phyloP scores from a whole-genome alignment of 2,888 invertebrate species.

The Clistopyga incitator region DNA sequence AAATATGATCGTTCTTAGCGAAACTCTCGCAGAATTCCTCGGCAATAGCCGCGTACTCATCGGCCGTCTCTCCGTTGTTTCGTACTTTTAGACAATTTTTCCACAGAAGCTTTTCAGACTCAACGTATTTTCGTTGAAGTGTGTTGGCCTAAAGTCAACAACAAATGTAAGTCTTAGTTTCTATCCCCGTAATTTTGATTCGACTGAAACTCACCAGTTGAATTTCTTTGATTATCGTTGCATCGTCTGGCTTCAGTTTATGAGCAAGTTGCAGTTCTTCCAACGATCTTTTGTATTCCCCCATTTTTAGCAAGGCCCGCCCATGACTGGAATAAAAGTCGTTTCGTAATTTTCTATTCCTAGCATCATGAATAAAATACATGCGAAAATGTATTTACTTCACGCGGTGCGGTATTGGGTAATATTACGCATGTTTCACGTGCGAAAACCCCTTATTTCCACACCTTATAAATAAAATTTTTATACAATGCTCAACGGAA shows the following conservation, averaged over 20 bases:
- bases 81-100: constrained; percentile 78
- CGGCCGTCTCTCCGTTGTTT: constrained; percentile 33
- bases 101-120: constrained; percentile 82
- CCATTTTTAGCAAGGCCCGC: constrained; percentile 88
- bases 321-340: constrained; percentile 87
- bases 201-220: constrained; percentile 79
- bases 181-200: not conserved
- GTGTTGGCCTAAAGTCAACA: constrained; percentile 72
- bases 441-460: no score
- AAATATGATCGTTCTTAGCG: constrained; percentile 83
- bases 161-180: not conserved
- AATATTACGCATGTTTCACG: no score
- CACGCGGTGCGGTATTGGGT: no score
- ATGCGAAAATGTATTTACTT: no score
- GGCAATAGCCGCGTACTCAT: constrained; percentile 82
- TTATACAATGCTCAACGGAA: no score
- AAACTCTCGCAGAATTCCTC: constrained; percentile 85
- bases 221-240: constrained; percentile 86
- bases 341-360: not conserved
- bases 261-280: constrained; percentile 86
- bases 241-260: constrained; percentile 85
- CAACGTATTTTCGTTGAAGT: constrained; percentile 78
- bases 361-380: no score
- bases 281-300: constrained; percentile 87
- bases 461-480: no score